Conservation (phyloP, 1,140 invertebrate species). For the Trichonephila clavipes region DNA sequence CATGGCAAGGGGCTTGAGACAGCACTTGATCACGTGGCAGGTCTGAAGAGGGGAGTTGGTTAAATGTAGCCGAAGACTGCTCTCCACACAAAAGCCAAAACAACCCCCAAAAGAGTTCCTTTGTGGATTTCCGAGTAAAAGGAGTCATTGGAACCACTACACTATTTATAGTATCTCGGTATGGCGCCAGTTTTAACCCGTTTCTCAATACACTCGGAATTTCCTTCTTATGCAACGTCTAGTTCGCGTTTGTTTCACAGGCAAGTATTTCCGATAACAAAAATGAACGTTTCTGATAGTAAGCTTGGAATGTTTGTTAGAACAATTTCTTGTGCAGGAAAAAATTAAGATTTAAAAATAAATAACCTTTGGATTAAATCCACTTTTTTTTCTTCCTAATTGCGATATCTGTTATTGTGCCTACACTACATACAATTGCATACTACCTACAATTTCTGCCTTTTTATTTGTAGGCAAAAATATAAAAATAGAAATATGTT, state of each 20-base stretch:
- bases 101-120: neutral
- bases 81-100: conserved; percentile 4
- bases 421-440: no score
- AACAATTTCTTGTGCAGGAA: no score
- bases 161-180: neutral
- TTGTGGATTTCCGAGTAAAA: neutral
- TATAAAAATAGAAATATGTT: no score
- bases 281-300: neutral
- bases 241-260: neutral
- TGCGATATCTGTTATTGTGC: no score
- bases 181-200: neutral
- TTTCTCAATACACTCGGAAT: neutral
- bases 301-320: no score
- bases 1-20: neutral
- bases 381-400: no score
- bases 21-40: neutral
- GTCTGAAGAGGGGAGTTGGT: neutral
- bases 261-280: neutral
- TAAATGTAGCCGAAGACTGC: neutral
- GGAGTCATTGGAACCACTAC: conserved; percentile 1
- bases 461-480: no score
- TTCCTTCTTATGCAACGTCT: neutral
- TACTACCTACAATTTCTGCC: no score
- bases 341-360: no score
- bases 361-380: no score